These are phyloP conservation scores for Acanthiza pusilla DNA, from an alignment of 2,797 vertebrate genomes.

Conservation along the genomic window DNA sequence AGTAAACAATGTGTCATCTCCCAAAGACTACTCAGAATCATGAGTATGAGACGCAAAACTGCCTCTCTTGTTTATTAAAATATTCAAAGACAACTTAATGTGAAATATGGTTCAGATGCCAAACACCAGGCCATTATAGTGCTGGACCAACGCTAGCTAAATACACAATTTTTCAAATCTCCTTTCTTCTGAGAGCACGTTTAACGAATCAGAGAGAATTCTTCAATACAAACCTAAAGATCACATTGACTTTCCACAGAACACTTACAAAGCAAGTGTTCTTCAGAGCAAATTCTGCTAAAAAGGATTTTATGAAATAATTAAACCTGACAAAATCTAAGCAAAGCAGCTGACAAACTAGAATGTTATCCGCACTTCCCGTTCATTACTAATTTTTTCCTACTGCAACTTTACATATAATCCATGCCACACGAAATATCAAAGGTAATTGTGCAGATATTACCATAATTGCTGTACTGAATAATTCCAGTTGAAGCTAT, in stretches of 20 bases:
- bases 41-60: not conserved
- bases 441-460: not conserved
- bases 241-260: not conserved
- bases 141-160: not conserved
- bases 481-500: not conserved
- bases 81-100: not conserved
- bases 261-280: not conserved
- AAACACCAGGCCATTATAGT: not conserved
- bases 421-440: not conserved
- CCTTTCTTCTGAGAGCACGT: not conserved
- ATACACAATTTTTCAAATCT: not conserved
- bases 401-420: not conserved
- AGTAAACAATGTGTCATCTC: slow-evolving; percentile 6
- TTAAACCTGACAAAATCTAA: not conserved
- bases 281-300: not conserved
- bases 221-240: not conserved
- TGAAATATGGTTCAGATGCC: not conserved
- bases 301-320: not conserved
- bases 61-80: not conserved
- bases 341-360: not conserved
- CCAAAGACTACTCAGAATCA: not conserved
- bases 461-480: not conserved
- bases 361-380: not conserved
- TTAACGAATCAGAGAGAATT: not conserved
- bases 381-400: not conserved